phyloP scores from a whole-genome alignment of 2,113 vertebrate genomes.

The Atrichornis clamosus region DNA sequence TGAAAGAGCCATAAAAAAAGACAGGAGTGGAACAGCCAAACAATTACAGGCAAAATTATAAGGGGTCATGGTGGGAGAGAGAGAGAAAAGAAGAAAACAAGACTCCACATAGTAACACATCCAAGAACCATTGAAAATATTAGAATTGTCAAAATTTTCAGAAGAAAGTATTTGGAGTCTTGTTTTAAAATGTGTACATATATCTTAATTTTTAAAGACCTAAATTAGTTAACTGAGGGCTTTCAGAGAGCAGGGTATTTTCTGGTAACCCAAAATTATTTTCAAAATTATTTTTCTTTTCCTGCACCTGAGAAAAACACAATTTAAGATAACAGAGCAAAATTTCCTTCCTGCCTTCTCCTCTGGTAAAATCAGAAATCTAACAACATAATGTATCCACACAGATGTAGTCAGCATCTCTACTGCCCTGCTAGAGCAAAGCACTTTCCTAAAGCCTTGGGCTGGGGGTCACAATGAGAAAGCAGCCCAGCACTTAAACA shows the following conservation, averaged over 20 bases:
- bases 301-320: not conserved
- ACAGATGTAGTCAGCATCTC: not conserved
- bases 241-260: not conserved
- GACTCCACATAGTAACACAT: not conserved
- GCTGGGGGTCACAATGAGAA: not conserved
- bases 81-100: not conserved
- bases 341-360: not conserved
- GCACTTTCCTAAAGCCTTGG: not conserved
- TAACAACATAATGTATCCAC: not conserved
- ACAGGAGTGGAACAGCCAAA: not conserved
- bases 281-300: not conserved
- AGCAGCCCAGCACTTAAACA: not conserved
- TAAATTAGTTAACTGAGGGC: not conserved
- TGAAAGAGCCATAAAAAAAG: not conserved
- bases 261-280: not conserved
- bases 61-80: fast-evolving
- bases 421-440: not conserved
- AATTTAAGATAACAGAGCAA: not conserved
- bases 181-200: not conserved
- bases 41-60: not conserved
- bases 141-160: not conserved
- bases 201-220: not conserved
- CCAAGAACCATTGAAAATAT: not conserved
- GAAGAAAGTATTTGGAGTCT: not conserved
- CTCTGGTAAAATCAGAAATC: not conserved